Conservation (phyloP, 2,888 invertebrate genomes). For the Pammene fasciana region DNA sequence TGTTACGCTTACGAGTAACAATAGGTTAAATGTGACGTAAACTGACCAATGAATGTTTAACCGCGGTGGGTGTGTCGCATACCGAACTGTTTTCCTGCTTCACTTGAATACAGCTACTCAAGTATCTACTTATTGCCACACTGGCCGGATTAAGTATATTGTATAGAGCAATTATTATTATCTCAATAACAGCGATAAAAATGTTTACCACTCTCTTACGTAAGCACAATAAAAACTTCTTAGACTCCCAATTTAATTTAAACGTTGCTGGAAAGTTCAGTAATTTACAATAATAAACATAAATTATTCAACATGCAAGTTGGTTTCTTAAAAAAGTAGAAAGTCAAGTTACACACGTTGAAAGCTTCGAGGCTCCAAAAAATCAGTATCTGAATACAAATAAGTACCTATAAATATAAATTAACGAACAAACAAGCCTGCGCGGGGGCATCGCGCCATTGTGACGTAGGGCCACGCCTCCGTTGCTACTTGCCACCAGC, state of each 20-base stretch:
- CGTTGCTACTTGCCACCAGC: constrained; percentile 30
- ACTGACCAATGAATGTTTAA: constrained; percentile 9
- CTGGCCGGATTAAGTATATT: no score
- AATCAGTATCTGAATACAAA: constrained; percentile 18
- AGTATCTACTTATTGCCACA: background rate
- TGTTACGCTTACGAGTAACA: background rate
- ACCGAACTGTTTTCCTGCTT: background rate
- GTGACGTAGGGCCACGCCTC: constrained; percentile 52
- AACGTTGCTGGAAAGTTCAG: background rate
- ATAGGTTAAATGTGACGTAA: constrained; percentile 4
- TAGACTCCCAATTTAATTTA: no score
- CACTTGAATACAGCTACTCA: background rate
- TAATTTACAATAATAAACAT: background rate
- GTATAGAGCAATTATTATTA: no score
- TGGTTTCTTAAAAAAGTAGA: constrained; percentile 21
- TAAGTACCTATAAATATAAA: no score
- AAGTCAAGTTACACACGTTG: constrained; percentile 26
- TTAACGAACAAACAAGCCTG: constrained; percentile 29
- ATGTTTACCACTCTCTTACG: no score
- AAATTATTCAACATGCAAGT: background rate
- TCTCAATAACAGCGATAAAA: background rate
- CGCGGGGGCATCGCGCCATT: constrained; percentile 34
- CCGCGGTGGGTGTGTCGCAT: constrained; percentile 21
- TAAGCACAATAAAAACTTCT: no score
- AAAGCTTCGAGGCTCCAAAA: constrained; percentile 13